Conservation (phyloP, 1,140 invertebrate genomes). For the Drosophila gunungcola region DNA sequence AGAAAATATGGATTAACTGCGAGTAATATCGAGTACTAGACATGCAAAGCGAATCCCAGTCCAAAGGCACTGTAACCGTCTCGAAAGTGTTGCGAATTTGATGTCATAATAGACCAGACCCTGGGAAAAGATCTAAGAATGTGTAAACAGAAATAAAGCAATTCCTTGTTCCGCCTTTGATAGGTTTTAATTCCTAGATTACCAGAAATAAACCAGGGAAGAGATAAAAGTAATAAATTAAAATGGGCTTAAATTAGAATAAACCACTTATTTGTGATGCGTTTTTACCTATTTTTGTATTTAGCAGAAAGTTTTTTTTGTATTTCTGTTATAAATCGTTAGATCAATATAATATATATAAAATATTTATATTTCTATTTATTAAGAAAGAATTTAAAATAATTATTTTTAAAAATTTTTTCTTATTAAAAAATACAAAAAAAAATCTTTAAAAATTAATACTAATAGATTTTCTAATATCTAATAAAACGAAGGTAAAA, state of each 20-base stretch:
- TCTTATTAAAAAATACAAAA: no score
- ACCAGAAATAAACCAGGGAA: neutral
- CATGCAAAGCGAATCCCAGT: neutral
- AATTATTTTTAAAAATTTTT: no score
- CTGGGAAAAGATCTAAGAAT: constrained; percentile 22
- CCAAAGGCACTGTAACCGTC: neutral
- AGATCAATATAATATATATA: no score
- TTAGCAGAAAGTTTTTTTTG: no score
- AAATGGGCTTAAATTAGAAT: neutral
- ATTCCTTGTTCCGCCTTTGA: constrained; percentile 19
- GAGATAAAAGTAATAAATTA: neutral
- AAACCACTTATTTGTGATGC: neutral
- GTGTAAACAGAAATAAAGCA: constrained; percentile 14
- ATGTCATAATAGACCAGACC: constrained; percentile 39
- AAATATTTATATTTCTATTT: no score
- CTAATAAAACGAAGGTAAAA: neutral
- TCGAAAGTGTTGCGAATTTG: constrained; percentile 52
- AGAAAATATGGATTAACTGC: constrained; percentile 34
- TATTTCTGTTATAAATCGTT: no score
- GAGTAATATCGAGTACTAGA: constrained; percentile 13
- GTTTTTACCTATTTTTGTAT: no score
- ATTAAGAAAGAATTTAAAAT: no score
- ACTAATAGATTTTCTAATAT: neutral
- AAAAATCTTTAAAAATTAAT: no score
- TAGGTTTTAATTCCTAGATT: neutral